A percentile compares a stretch with the other conserved stretches of the same genome.
Evolutionary conservation across 2,888 invertebrate species (phyloP).

Genomic region (Apamea anceps): DNA sequence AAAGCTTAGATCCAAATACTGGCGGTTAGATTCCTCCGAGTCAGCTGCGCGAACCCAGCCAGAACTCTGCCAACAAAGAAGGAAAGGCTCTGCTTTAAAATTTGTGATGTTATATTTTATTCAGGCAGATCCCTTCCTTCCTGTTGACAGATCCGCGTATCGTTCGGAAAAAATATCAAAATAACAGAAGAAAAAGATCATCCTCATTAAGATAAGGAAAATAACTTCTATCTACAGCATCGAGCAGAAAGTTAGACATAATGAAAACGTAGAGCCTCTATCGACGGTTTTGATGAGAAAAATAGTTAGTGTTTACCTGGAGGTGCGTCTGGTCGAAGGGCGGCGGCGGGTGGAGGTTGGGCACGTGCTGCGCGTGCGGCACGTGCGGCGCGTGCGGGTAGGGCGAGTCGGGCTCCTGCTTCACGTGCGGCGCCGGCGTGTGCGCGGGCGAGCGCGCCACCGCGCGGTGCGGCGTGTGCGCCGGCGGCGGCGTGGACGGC

Average conservation of each 20-base stretch:
- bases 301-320: constrained; percentile 74
- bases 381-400: constrained; percentile 69
- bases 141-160: constrained; percentile 72
- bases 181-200: constrained; percentile 84
- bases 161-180: constrained; percentile 41
- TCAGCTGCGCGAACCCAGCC: constrained; percentile 61
- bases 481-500: constrained; percentile 88
- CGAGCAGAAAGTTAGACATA: background rate
- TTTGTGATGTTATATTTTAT: constrained; percentile 55
- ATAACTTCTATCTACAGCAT: constrained; percentile 4
- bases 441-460: constrained; percentile 87
- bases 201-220: constrained; percentile 64
- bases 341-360: constrained; percentile 79
- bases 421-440: constrained; percentile 77
- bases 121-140: constrained; percentile 89
- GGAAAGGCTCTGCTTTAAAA: constrained; percentile 90
- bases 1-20: constrained; percentile 73
- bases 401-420: constrained; percentile 69
- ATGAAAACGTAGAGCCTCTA: background rate
- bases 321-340: constrained; percentile 85
- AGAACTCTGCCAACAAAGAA: constrained; percentile 92
- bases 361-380: constrained; percentile 76
- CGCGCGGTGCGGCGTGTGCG: constrained; percentile 81
- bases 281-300: background rate
- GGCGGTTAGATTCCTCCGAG: constrained; percentile 68